These are phyloP conservation scores for Holotrichia oblita DNA, from an alignment of 1,140 invertebrate genomes.

Conservation along the genomic window DNA sequence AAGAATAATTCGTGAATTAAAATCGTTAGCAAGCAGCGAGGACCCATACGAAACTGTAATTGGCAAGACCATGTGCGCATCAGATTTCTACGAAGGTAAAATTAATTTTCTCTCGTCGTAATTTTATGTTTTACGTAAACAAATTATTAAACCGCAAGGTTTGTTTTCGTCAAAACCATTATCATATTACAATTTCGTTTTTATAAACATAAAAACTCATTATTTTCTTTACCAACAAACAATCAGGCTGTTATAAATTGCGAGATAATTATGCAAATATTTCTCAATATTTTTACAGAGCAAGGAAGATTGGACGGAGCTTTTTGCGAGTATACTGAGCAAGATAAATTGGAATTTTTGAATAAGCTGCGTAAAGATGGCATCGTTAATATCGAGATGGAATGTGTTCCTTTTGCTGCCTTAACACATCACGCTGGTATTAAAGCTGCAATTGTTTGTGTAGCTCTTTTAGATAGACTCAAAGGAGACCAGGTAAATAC, in stretches of 20 bases:
- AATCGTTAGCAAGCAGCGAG: slow-evolving; percentile 74
- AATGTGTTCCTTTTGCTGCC: slow-evolving; percentile 91
- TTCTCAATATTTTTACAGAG: slow-evolving; percentile 61
- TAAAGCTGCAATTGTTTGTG: slow-evolving; percentile 92
- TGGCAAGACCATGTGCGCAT: slow-evolving; percentile 94
- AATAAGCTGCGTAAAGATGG: slow-evolving; percentile 78
- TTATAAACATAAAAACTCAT: too few species aligned
- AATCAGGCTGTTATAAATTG: too few species aligned
- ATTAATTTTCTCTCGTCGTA: not conserved
- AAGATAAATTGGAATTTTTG: slow-evolving; percentile 91
- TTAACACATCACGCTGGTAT: slow-evolving; percentile 95
- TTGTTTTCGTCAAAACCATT: too few species aligned
- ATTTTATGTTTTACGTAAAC: too few species aligned
- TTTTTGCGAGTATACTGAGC: slow-evolving; percentile 92
- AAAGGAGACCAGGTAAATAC: slow-evolving; percentile 89
- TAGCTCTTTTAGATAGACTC: slow-evolving; percentile 91
- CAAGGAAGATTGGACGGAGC: slow-evolving; percentile 96
- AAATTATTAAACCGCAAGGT: too few species aligned
- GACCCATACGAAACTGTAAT: slow-evolving; percentile 86
- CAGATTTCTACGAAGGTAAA: slow-evolving; percentile 92
- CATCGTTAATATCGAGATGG: slow-evolving; percentile 98
- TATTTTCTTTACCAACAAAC: too few species aligned
- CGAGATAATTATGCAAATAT: too few species aligned
- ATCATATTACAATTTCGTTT: too few species aligned
- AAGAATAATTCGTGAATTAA: slow-evolving; percentile 80